Base-by-base conservation (phyloP, 64 coral and sea anemone genomes). In the Pachyseris speciosa region DNA sequence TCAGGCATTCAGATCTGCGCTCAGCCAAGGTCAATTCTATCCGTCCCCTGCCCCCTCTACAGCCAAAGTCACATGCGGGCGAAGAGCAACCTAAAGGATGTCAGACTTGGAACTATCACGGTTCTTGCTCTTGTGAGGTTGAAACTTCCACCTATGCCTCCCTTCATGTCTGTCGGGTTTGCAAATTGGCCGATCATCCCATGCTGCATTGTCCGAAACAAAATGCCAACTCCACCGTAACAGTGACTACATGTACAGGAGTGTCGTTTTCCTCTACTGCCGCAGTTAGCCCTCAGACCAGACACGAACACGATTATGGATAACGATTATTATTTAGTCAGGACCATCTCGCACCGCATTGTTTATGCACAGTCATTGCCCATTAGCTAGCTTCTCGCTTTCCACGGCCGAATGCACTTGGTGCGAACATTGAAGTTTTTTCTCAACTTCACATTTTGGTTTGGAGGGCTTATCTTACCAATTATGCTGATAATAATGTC, bases 71-170 rank as follows among this genome's bases (percentile, higher is more conserved):
- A 19, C 51, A 55, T 3, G n/a, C 42, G 7, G 29, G 1, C 17
- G 20, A 55, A 19, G 13, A 11, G 13, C 13, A 19, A 1, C 4
- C 12, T 1, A 84, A 84, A 22, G 80, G 20, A 27, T 85, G 83
- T 34, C 37, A 42, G 6, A 8, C 38, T 25, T 85, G 83, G 83
- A 69, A 85, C 47, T 85, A 85, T 15, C 40, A 9, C 42, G 69
- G 40, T 37, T 2, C 4, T 30, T 13, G 22, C 19, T 19, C 1
- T 63, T 30, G 1, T n/a, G 40, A 49, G n/a, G 8, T 0, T 15
- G 0, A 19, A 11, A 30, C 7, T 4, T 26, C 19, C 8, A 49
- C 42, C 42, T 49, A 19, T 75, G 41, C 11, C 9, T 26, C 40
- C 6, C 42, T 45, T 45, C 43, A 45, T 11, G 43, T 45, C 43